phyloP scores from a whole-genome alignment of 2,888 invertebrate species.

The Drosophila nigricruria region DNA sequence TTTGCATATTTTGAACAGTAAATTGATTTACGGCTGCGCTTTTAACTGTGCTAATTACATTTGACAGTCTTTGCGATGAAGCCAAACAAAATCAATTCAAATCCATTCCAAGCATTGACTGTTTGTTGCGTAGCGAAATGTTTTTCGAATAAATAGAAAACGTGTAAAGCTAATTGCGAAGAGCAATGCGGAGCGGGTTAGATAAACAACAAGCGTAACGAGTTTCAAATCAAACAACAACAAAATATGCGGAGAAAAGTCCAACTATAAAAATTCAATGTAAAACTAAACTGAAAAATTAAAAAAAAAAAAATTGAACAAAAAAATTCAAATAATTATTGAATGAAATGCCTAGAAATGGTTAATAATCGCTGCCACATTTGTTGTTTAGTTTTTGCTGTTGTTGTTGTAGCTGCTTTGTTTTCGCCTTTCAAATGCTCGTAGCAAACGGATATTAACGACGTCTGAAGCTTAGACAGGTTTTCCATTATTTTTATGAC shows the following conservation, averaged over 20 bases:
- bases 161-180: constrained; percentile 47
- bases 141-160: constrained; percentile 61
- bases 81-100: constrained; percentile 58
- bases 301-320: neutral
- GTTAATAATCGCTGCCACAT: constrained; percentile 34
- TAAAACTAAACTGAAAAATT: constrained; percentile 7
- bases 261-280: constrained; percentile 13
- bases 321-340: constrained; percentile 49
- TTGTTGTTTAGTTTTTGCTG: constrained; percentile 17
- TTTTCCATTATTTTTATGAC: constrained; percentile 46
- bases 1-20: constrained; percentile 34
- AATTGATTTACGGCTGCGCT: constrained; percentile 50
- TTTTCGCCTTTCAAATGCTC: constrained; percentile 42
- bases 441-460: constrained; percentile 27
- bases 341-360: constrained; percentile 54
- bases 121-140: constrained; percentile 40
- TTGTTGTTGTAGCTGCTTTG: constrained; percentile 1
- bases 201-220: constrained; percentile 45
- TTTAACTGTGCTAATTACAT: constrained; percentile 53
- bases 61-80: constrained; percentile 48
- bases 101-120: constrained; percentile 27
- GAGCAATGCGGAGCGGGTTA: constrained; percentile 45
- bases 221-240: constrained; percentile 20
- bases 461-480: constrained; percentile 29
- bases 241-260: constrained; percentile 39